These are phyloP conservation scores for Dolichallabes microphthalmus DNA, from an alignment of 2,113 vertebrate species.

Conservation along the genomic window DNA sequence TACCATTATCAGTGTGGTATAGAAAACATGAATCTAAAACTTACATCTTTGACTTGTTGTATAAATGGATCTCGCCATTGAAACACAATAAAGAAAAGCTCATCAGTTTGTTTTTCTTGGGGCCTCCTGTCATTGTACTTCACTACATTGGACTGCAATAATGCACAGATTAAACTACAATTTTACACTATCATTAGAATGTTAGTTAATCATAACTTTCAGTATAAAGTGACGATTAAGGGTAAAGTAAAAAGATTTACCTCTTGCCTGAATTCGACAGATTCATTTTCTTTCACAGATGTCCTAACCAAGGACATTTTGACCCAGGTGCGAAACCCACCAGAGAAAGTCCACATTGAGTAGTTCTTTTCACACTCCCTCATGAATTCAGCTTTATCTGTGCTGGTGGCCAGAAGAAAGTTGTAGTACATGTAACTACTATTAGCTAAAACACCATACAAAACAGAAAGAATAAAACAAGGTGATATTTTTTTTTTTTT, in stretches of 20 bases:
- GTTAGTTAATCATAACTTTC: not conserved
- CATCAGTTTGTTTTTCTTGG: conserved; percentile 64
- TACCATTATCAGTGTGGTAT: not conserved
- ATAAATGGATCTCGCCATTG: conserved; percentile 95
- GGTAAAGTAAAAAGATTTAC: conserved; percentile 57
- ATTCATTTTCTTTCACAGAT: conserved; percentile 80
- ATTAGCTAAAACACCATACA: not conserved
- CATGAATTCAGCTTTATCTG: conserved; percentile 85
- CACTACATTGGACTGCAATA: conserved; percentile 85
- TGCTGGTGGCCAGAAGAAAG: conserved; percentile 63
- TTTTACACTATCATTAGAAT: not conserved
- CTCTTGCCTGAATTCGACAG: conserved; percentile 93
- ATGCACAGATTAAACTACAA: conserved; percentile 27
- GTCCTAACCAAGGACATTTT: conserved; percentile 96
- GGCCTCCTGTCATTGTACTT: conserved; percentile 88
- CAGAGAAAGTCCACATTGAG: conserved; percentile 95
- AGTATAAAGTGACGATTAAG: not conserved
- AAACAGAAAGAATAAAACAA: not conserved
- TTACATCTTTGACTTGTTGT: conserved; percentile 90
- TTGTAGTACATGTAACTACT: not conserved
- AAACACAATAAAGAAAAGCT: conserved; percentile 94
- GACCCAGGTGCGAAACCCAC: conserved; percentile 96
- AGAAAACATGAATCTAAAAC: conserved; percentile 43
- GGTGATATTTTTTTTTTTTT: not conserved
- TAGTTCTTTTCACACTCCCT: conserved; percentile 90